Conservation (phyloP, 1,140 invertebrate genomes). For the Drosophila hydei region DNA sequence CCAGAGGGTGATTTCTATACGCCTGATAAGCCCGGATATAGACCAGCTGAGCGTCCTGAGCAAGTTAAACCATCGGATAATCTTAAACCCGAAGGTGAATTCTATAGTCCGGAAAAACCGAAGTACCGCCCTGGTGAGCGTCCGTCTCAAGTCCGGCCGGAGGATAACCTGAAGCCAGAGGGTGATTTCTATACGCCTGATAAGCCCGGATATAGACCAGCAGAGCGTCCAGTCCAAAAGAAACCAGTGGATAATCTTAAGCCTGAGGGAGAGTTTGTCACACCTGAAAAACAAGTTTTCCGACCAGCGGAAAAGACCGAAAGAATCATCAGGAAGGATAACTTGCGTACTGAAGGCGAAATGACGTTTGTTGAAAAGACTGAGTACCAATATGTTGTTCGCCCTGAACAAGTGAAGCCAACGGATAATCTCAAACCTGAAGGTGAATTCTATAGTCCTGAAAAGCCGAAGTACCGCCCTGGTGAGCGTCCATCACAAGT, state of each 20-base stretch:
- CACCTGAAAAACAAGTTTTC: constrained; percentile 81
- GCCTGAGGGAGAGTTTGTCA: constrained; percentile 85
- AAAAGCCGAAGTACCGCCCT: constrained; percentile 70
- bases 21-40: constrained; percentile 57
- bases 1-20: constrained; percentile 86
- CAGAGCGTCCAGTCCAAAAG: constrained; percentile 85
- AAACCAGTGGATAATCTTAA: constrained; percentile 87
- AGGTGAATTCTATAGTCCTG: constrained; percentile 83
- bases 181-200: constrained; percentile 85
- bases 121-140: constrained; percentile 84
- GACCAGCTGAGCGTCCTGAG: constrained; percentile 74
- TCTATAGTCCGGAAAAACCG: constrained; percentile 74
- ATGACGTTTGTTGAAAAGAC: constrained; percentile 84
- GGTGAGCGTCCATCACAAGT: constrained; percentile 85
- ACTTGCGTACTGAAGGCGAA: constrained; percentile 86
- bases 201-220: constrained; percentile 84
- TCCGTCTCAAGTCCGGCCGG: constrained; percentile 49
- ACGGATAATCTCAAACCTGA: constrained; percentile 51
- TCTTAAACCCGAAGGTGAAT: constrained; percentile 85
- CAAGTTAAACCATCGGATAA: constrained; percentile 84
- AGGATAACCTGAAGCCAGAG: constrained; percentile 86
- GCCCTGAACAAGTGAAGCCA: constrained; percentile 86
- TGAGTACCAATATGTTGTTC: constrained; percentile 85
- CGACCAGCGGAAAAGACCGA: constrained; percentile 85
- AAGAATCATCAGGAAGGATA: constrained; percentile 86